Evolutionary conservation across 2,113 vertebrate genomes (phyloP).

Genomic region (Hemichromis elongatus): DNA sequence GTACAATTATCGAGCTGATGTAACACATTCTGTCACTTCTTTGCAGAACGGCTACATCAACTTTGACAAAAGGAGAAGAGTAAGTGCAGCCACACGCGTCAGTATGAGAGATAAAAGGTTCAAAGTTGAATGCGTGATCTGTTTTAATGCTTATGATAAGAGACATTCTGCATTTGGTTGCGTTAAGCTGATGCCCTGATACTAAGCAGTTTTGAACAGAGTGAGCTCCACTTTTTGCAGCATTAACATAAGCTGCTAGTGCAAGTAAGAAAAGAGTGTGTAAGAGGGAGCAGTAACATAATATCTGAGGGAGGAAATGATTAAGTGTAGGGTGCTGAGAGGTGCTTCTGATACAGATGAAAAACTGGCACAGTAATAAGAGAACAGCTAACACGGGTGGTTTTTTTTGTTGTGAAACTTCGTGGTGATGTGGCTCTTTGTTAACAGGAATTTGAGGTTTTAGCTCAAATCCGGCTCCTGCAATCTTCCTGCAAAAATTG

Average conservation of each 20-base stretch:
- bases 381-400: not conserved
- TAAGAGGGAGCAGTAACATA: not conserved
- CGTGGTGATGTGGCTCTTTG: not conserved
- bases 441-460: slow-evolving; percentile 85
- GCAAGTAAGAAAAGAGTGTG: not conserved
- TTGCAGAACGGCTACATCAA: slow-evolving; percentile 88
- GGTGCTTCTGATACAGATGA: not conserved
- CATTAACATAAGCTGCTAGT: not conserved
- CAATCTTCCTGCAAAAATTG: slow-evolving; percentile 85
- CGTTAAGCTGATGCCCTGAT: not conserved
- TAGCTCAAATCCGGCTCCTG: slow-evolving; percentile 83
- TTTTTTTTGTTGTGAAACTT: not conserved
- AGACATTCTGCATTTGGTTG: not conserved
- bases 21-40: not conserved
- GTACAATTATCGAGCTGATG: not conserved
- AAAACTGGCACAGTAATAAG: not conserved
- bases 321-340: not conserved
- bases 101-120: not conserved
- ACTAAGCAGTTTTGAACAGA: not conserved
- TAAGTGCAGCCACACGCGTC: slow-evolving; percentile 41
- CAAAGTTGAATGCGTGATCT: not conserved
- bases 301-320: slow-evolving; percentile 10
- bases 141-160: not conserved
- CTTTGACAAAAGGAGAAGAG: slow-evolving; percentile 89
- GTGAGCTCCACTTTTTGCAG: not conserved